Evolutionary conservation across 2,888 invertebrate genomes (phyloP), one percentile per base, ranked within the genome.

Genomic region (Brachylomia viminalis): DNA sequence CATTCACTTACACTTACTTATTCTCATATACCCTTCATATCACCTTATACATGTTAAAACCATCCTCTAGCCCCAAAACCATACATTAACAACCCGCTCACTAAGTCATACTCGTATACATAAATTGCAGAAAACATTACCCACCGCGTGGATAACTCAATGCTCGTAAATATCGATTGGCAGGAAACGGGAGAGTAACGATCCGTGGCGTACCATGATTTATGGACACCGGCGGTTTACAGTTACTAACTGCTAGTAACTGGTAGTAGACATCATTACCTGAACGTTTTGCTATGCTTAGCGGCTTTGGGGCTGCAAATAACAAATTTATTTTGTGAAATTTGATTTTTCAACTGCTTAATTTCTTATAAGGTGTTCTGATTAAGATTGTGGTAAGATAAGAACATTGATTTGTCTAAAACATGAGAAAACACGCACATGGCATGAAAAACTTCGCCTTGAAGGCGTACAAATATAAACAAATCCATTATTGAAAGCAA

Each of bases 131-230:
- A 83, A 83, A 82, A 76, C 82, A 84, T 84, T 85, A 84, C 76
- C 78, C 68, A 72, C 59, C 54, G 69, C 68, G 75, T 77, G 87
- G 84, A 82, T 85, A 82, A 82, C 85, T 75, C 83, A 71, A 75
- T 80, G 77, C 85, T 87, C 89, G 86, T 90, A 88, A 90, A 88
- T 89, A 89, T 90, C 88, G 90, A 90, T 90, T 88, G 86, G 80
- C 75, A 88, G 89, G 89, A 89, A 89, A 89, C 82, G 85, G 67
- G 88, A 82, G 87, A 86, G 90, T 88, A 90, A 90, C 89, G 90
- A 90, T 81, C 78, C 89, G 72, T 81, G 76, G 83, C 83, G 76
- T 42, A 33, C 85, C 80, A 86, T 90, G 88, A 90, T 90, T 90
- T 90, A 89, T 86, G 78, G 79, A 8, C 52, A 80, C 17, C 61